These are phyloP conservation scores for Thomomys bottae DNA, from an alignment of 2,113 vertebrate genomes.

Conservation along the genomic window DNA sequence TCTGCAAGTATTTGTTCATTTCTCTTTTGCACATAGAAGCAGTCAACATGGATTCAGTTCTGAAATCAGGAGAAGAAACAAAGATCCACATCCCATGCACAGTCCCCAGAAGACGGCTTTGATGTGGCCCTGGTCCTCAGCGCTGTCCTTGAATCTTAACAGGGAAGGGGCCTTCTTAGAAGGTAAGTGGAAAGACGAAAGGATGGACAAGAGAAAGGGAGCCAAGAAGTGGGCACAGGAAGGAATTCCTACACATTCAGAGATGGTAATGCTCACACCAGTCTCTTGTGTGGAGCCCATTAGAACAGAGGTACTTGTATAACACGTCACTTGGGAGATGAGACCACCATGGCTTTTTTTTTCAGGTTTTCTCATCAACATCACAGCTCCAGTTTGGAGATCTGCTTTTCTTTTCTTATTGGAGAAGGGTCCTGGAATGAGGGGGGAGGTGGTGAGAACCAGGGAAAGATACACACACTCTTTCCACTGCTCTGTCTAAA, in stretches of 20 bases:
- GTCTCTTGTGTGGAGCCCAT: background rate
- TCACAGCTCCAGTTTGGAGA: background rate
- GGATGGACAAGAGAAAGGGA: background rate
- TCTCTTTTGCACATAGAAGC: slow-evolving; percentile 34
- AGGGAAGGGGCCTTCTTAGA: background rate
- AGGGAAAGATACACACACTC: accelerated
- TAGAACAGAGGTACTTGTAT: background rate
- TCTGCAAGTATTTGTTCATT: background rate
- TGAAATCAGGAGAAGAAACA: background rate
- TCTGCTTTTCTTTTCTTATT: background rate
- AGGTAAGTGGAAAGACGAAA: background rate
- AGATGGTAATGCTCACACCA: background rate
- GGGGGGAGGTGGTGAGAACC: background rate
- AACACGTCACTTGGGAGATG: too few species aligned
- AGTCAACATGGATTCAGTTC: background rate
- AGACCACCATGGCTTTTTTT: background rate
- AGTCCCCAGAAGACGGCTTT: accelerated
- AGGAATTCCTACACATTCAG: background rate
- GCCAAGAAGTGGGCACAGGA: background rate
- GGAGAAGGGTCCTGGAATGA: too few species aligned
- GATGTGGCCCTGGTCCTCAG: background rate
- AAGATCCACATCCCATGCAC: accelerated
- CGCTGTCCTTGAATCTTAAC: background rate
- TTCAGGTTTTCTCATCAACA: background rate
- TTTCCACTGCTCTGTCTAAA: background rate